Base-by-base conservation (phyloP, 1,140 invertebrate species). In the Zaprionus lachaisei region DNA sequence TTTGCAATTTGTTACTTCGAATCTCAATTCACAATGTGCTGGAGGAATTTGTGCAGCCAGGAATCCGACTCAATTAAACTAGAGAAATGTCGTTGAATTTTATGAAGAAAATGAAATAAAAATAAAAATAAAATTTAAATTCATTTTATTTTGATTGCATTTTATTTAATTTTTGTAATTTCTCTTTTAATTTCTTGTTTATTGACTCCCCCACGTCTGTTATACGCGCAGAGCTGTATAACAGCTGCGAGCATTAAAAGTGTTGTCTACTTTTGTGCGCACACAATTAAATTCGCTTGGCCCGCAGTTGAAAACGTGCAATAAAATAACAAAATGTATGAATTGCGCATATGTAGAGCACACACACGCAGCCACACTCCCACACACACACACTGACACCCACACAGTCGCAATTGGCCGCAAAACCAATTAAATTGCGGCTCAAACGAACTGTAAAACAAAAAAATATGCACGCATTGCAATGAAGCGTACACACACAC, bases 361-460 rank as follows among this genome's bases (percentile, higher is more conserved):
- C 14, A 22, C 55, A 56, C 14, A 55, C 22, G 14, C 22, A 34
- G 11, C 0, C 20, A 12, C 20, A 20, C 15, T 31, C 22, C 4
- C 24, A 47, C 15, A 20, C 63, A 57, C 63, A 57, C n/a, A 41
- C 11, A 49, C 14, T 9, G 12, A 51, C 5, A n/a, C 14, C 7
- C 51, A 57, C n/a, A 24, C 20, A 41, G 7, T 60, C 26, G n/a
- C 37, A 73, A 79, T 49, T 78, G 77, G 61, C 55, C 62, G 69
- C 54, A 85, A 90, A 89, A 82, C 72, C 85, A 89, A 90, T 89
- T 89, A 90, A 91, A 73, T 80, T 90, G 34, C 15, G 71, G 58
- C 74, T 72, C 81, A 84, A 83, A 69, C 81, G 74, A 80, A 81
- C 55, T 80, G 78, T 70, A 76, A 84, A 89, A 81, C 78, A 69